Base-by-base conservation (phyloP, 2,888 invertebrate species). In the Cistogaster globosa region DNA sequence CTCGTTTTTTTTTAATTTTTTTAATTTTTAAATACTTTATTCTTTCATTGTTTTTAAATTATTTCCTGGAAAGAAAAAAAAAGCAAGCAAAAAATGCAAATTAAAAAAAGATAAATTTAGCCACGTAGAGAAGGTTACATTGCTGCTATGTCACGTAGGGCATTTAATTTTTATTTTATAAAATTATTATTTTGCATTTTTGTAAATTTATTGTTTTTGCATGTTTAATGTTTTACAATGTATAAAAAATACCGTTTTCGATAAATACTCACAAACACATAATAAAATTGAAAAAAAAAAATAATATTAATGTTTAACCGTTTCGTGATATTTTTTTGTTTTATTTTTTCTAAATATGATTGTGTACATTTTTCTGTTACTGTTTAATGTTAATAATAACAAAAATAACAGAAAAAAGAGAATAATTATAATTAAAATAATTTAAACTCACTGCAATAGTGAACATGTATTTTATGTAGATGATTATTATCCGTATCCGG, bases 361-460 rank as follows among this genome's bases (percentile, higher is more conserved):
- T 62, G 42, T 45, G 38, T 58, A 11, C 42, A 45, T 55, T 55
- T 55, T 32, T 6, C 2, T n/a, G 22, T 67, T 67, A 53, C 48
- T 72, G 60, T 69, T 5, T 42, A 53, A 60, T 77, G 58, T 68
- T 82, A 69, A 68, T 65, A 8, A 42, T 67, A 67, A 20, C 26
- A 80, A 68, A n/a, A 75, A 38, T 16, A 48, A 14, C 9, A 45
- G 45, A 67, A 72, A 72, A 79, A 57, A 22, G 51, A 18, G 16
- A 77, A 72, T 68, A 78, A 78, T 71, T 71, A 78, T 82, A 78
- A 85, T 82, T 82, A 75, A 82, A 85, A 82, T 85, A 82, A 78
- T 82, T 85, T 82, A 69, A 81, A 65, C 58, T 82, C 65, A 78
- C 53, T 69, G 78, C 81, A 78, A 48, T 42, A 63, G 69, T 48